Conservation (phyloP, 2,113 vertebrate genomes). For the Monopterus albus region DNA sequence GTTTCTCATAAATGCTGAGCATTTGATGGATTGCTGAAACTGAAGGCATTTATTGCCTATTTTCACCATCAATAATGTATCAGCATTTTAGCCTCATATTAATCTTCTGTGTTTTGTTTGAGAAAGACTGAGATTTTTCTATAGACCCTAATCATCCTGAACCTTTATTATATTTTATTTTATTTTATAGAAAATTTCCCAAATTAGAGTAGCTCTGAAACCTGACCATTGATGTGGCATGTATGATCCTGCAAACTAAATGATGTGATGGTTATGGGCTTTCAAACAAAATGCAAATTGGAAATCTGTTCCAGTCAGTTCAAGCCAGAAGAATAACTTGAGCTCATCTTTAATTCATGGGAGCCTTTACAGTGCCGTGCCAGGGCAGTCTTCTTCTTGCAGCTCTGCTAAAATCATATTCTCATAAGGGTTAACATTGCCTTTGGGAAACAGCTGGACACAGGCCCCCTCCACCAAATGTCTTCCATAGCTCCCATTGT, state of each 20-base stretch:
- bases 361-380: constrained; percentile 43
- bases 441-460: constrained; percentile 57
- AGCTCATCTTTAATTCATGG: constrained; percentile 80
- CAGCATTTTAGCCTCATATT: not conserved
- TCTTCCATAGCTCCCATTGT: constrained; percentile 9
- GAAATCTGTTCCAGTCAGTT: constrained; percentile 71
- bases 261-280: constrained; percentile 33
- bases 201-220: constrained; percentile 7
- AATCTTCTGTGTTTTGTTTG: not conserved
- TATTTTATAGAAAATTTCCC: too few relatives aligned
- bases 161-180: too few relatives aligned
- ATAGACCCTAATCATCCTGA: too few relatives aligned
- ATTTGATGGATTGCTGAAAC: not conserved
- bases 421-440: constrained; percentile 56
- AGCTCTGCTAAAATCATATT: constrained; percentile 43
- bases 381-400: constrained; percentile 50
- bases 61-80: not conserved
- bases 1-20: not conserved
- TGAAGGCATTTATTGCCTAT: not conserved
- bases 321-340: constrained; percentile 61
- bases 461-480: constrained; percentile 1
- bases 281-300: constrained; percentile 75
- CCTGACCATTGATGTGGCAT: constrained; percentile 32
- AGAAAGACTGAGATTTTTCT: not conserved
- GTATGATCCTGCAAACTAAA: constrained; percentile 43